Conservation (phyloP, 1,140 invertebrate genomes). For the Hylaeus anthracinus region DNA sequence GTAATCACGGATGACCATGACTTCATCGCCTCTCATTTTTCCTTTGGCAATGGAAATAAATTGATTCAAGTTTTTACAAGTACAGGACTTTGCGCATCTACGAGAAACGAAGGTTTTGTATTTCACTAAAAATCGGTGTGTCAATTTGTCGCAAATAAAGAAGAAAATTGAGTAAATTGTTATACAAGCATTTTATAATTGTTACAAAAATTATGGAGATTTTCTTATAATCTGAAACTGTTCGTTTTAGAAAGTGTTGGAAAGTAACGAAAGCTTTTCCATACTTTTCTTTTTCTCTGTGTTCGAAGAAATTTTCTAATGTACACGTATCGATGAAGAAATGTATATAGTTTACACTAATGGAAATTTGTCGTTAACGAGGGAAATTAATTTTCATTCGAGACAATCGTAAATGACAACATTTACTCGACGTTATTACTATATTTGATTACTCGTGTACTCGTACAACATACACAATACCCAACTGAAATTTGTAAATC, state of each 20-base stretch:
- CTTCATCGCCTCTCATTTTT: not conserved
- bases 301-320: not conserved
- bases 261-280: not conserved
- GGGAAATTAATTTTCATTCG: not conserved
- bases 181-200: no score
- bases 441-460: not conserved
- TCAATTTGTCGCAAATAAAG: no score
- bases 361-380: not conserved
- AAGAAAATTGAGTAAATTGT: not conserved
- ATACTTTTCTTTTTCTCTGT: not conserved
- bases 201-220: not conserved
- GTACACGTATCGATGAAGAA: not conserved
- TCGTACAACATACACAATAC: not conserved
- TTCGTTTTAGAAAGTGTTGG: no score
- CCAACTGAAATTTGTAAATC: not conserved
- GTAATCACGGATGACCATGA: not conserved
- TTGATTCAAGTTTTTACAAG: no score
- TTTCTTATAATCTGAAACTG: not conserved
- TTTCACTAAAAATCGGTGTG: no score
- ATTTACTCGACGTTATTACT: constrained; percentile 1
- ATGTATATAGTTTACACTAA: not conserved
- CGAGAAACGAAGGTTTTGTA: not conserved
- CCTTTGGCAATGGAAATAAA: constrained; percentile 1
- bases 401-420: not conserved
- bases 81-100: not conserved